Evolutionary conservation across 2,888 invertebrate genomes (phyloP).

Genomic region (Corythucha ciliata): DNA sequence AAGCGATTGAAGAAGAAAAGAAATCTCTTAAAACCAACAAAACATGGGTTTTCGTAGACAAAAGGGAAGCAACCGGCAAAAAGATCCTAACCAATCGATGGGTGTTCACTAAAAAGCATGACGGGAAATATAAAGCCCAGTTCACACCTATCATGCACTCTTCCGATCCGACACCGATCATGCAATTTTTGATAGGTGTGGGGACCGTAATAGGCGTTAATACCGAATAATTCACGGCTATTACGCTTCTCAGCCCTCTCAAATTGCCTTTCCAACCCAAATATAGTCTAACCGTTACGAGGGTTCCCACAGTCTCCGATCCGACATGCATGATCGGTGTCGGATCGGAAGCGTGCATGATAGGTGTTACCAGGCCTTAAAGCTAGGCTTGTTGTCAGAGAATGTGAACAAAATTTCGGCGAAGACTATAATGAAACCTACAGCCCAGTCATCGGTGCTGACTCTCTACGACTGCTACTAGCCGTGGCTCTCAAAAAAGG

Average conservation of each 20-base stretch:
- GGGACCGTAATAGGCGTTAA: no score
- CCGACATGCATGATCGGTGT: no score
- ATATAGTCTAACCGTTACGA: no score
- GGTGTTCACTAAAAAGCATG: slow-evolving; percentile 33
- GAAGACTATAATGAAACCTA: slow-evolving; percentile 34
- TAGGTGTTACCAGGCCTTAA: no score
- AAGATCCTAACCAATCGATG: slow-evolving; percentile 34
- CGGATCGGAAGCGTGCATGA: no score
- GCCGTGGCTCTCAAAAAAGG: slow-evolving; percentile 11
- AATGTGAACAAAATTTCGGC: slow-evolving; percentile 35
- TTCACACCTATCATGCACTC: no score
- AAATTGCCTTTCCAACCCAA: no score
- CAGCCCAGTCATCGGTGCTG: slow-evolving; percentile 34
- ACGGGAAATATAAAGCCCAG: slow-evolving; percentile 30
- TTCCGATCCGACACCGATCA: no score
- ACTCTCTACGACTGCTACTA: slow-evolving; percentile 32
- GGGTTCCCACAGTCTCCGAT: no score
- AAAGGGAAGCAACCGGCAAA: slow-evolving; percentile 12
- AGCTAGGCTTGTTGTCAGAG: slow-evolving; percentile 34
- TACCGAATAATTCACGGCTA: no score
- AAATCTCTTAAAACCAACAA: slow-evolving; percentile 29
- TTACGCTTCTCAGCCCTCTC: no score
- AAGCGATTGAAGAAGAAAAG: slow-evolving; percentile 33
- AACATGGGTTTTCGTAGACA: slow-evolving; percentile 33
- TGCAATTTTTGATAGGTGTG: no score